A percentile compares a stretch with the other conserved stretches of the same genome.
Evolutionary conservation across 1,140 invertebrate species (phyloP).

Genomic region (Cephus cinctus): DNA sequence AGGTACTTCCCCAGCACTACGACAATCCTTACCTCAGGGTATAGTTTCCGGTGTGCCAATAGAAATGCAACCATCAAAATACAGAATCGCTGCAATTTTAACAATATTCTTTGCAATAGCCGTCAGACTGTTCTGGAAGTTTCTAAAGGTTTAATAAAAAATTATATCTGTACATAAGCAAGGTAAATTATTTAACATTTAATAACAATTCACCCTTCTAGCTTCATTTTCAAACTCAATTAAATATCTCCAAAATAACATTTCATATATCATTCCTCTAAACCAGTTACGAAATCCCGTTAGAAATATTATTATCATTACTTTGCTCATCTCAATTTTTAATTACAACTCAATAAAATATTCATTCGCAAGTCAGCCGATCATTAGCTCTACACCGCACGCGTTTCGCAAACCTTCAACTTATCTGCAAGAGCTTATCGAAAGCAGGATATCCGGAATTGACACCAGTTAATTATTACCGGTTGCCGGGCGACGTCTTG

Average conservation of each 20-base stretch:
- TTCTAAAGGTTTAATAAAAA: conserved; percentile 20
- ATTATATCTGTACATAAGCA: too few species aligned
- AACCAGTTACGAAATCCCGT: background rate
- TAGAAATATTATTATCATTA: background rate
- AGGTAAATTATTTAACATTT: too few species aligned
- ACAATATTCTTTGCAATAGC: conserved; percentile 32
- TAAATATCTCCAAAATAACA: background rate
- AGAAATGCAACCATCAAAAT: conserved; percentile 24
- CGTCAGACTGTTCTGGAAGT: conserved; percentile 36
- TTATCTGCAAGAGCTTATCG: too few species aligned
- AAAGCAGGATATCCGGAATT: background rate
- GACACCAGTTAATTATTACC: background rate
- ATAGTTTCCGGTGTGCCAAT: conserved; percentile 19
- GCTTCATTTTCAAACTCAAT: background rate
- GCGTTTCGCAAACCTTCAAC: too few species aligned
- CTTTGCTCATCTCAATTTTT: background rate
- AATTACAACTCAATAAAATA: background rate
- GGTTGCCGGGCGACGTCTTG: background rate
- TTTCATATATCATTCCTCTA: background rate
- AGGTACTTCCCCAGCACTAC: conserved; percentile 21
- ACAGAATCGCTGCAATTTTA: conserved; percentile 23
- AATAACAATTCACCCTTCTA: background rate
- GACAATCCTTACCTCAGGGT: conserved; percentile 21
- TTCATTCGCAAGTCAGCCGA: background rate
- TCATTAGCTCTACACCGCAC: too few species aligned